phyloP scores from a whole-genome alignment of 1,140 invertebrate genomes.

The Ylistrum balloti region DNA sequence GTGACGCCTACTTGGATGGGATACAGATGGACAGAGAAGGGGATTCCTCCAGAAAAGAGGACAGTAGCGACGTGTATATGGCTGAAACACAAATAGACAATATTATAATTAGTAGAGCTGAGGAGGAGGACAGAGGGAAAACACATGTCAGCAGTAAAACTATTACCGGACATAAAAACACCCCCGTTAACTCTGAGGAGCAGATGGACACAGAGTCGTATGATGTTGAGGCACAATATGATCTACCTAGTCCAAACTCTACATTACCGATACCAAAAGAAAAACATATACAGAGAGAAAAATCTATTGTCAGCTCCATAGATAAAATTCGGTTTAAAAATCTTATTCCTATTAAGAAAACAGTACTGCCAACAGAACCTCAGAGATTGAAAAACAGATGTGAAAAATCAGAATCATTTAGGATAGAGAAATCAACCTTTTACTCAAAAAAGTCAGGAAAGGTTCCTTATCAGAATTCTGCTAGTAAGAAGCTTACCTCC shows the following conservation, averaged over 20 bases:
- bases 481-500: not conserved
- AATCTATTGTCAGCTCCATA: not conserved
- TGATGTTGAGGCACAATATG: too few species aligned
- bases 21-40: not conserved
- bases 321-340: not conserved
- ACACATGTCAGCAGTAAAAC: not conserved
- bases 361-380: not conserved
- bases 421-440: slow-evolving; percentile 27
- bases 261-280: not conserved
- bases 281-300: not conserved
- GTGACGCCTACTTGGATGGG: not conserved
- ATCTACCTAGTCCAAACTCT: not conserved
- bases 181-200: not conserved
- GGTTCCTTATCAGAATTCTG: not conserved
- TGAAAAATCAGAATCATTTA: slow-evolving; percentile 20
- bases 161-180: not conserved
- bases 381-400: not conserved
- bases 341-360: not conserved
- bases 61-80: not conserved
- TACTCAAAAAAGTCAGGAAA: not conserved
- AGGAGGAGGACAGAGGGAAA: not conserved
- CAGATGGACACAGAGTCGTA: not conserved
- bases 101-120: not conserved
- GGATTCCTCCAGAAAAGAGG: not conserved
- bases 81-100: not conserved